phyloP scores from a whole-genome alignment of 2,888 invertebrate genomes.

The Elmis aenea region DNA sequence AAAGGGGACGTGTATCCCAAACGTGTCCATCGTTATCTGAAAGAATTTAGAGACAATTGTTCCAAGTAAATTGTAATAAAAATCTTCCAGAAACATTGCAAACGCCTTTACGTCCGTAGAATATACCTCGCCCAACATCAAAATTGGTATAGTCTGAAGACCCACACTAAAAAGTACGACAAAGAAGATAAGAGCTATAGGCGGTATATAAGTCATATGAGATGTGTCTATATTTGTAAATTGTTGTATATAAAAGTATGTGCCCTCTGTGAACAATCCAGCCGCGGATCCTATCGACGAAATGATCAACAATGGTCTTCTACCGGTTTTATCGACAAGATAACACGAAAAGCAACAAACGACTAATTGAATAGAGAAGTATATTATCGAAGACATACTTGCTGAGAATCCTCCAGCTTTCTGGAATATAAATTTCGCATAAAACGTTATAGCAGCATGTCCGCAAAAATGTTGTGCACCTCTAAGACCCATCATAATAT shows the following conservation, averaged over 20 bases:
- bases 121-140: constrained; percentile 50
- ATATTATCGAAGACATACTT: constrained; percentile 52
- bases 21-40: no score
- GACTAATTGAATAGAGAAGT: constrained; percentile 53
- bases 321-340: constrained; percentile 58
- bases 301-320: constrained; percentile 57
- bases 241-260: constrained; percentile 44
- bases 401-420: constrained; percentile 41
- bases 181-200: constrained; percentile 44
- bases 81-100: constrained; percentile 50
- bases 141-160: constrained; percentile 48
- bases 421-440: constrained; percentile 58
- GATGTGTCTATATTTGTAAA: constrained; percentile 31
- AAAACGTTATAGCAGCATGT: constrained; percentile 56
- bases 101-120: constrained; percentile 51
- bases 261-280: constrained; percentile 39
- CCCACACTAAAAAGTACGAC: constrained; percentile 48
- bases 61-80: constrained; percentile 46
- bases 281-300: constrained; percentile 45
- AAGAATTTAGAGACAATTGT: constrained; percentile 49
- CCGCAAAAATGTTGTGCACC: constrained; percentile 59
- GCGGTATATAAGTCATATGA: constrained; percentile 43
- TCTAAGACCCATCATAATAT: constrained; percentile 56
- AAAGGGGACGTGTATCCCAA: no score
- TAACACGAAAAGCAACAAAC: constrained; percentile 53